These are phyloP conservation scores for Oscheius sp. DNA, from an alignment of 2,888 invertebrate genomes.

Conservation along the genomic window DNA sequence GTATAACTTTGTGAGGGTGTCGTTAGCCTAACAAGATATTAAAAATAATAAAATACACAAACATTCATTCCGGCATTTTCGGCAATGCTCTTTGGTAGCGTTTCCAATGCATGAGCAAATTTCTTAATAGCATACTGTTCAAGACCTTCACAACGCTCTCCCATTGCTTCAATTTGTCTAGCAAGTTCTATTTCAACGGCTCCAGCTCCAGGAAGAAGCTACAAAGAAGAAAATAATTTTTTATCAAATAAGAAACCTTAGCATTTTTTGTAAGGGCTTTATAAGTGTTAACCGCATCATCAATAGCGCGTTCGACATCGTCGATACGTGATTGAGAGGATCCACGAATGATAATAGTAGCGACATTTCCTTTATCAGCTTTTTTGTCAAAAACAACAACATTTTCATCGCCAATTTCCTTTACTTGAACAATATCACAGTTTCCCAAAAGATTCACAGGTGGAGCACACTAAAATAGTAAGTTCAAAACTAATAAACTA, in stretches of 20 bases:
- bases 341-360: conserved; percentile 92
- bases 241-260: conserved; percentile 31
- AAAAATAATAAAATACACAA: not conserved
- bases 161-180: conserved; percentile 84
- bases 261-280: conserved; percentile 84
- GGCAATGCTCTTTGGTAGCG: conserved; percentile 88
- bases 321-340: conserved; percentile 98
- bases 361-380: conserved; percentile 84
- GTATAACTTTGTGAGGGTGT: conserved; percentile 86
- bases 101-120: conserved; percentile 85
- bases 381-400: conserved; percentile 90
- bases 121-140: conserved; percentile 96
- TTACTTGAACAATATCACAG: conserved; percentile 86
- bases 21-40: conserved; percentile 76
- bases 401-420: conserved; percentile 93
- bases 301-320: conserved; percentile 95
- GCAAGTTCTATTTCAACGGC: conserved; percentile 94
- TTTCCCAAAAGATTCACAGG: conserved; percentile 89
- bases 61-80: conserved; percentile 90
- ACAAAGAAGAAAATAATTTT: not conserved
- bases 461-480: conserved; percentile 77
- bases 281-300: conserved; percentile 98
- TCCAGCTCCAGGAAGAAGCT: conserved; percentile 89
- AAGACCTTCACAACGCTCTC: conserved; percentile 87
- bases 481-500: conserved; percentile 69